Base-by-base conservation (phyloP, 2,888 invertebrate species). In the Drosophila recens region DNA sequence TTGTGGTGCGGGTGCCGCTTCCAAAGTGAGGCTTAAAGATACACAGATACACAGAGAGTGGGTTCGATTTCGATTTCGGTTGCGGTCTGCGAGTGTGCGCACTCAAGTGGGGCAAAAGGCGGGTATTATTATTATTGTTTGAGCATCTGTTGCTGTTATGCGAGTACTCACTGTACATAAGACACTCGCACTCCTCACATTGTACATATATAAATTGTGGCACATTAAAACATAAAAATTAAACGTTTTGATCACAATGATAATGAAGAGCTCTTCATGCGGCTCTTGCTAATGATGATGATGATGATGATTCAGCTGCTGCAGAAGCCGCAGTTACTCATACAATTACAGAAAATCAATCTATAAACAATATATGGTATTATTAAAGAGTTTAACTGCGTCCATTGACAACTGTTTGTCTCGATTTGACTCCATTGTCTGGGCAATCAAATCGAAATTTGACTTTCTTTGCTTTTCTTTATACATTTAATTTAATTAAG, bases 191-290 rank as follows among this genome's bases (percentile, higher is more conserved):
- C 56, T 58, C 34, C 56, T 53, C 34, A 6, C 49, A 45, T 36
- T 62, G 53, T 46, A 65, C 52, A 67, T 68, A 65, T 54, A 67
- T 68, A 67, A 67, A 68, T 53, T 77, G 79, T 79, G 74, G 64
- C 56, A 76, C 65, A 72, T 76, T 84, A 68, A 72, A 70, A 72
- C 70, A 80, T 83, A 63, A 67, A 75, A 61, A 74, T 77, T 74
- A 80, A 83, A 88, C 80, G 72, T 40, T 66, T 59, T 46, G 88
- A 86, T 88, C 81, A 67, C 58, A 68, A 72, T 72, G 68, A 82
- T 82, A 81, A 80, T 82, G 72, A 73, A 71, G 75, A 72, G 67
- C 52, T 65, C 64, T 53, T 69, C 27, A 23, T 11, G 13, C 15
- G 11, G 13, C 5, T 43, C 45, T 5, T 40, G 38, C 23, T 23